A percentile compares a stretch with the other conserved stretches of the same genome.
phyloP scores from a whole-genome alignment of 35 echinoderm and acorn worm species.

The Patiria miniata region DNA sequence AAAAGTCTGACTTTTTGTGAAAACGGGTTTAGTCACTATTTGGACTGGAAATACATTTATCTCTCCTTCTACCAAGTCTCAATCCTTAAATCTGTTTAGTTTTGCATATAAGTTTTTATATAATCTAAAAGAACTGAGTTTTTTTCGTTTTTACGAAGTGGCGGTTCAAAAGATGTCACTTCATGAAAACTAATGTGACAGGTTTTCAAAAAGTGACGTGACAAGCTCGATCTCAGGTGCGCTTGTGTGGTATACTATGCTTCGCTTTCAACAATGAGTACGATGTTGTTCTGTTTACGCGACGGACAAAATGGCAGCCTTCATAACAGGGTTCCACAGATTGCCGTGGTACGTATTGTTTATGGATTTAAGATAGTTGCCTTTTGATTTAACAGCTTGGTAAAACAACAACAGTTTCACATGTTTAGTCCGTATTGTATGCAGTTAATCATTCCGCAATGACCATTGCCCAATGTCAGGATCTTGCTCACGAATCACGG shows the following conservation, averaged over 20 bases:
- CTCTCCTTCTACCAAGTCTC: too few relatives aligned
- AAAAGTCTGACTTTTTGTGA: too few relatives aligned
- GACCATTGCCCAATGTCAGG: neutral
- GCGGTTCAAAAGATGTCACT: neutral
- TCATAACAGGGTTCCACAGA: neutral
- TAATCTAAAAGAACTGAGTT: neutral
- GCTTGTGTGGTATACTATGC: neutral
- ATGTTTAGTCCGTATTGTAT: neutral
- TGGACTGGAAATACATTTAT: neutral
- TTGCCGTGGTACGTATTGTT: neutral
- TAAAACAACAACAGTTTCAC: neutral
- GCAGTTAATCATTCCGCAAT: neutral
- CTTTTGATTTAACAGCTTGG: neutral
- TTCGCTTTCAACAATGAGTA: neutral
- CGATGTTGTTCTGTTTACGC: neutral
- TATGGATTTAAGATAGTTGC: neutral
- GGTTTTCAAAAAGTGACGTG: neutral
- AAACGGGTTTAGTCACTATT: conserved; percentile 1
- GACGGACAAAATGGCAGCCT: neutral
- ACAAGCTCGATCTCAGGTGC: neutral
- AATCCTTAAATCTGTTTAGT: neutral
- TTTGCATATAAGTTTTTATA: neutral
- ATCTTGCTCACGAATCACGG: neutral
- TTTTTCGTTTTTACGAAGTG: neutral
- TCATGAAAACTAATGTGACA: neutral